Base-by-base conservation (phyloP, 1,140 invertebrate genomes). In the Drosophila lacteicornis region DNA sequence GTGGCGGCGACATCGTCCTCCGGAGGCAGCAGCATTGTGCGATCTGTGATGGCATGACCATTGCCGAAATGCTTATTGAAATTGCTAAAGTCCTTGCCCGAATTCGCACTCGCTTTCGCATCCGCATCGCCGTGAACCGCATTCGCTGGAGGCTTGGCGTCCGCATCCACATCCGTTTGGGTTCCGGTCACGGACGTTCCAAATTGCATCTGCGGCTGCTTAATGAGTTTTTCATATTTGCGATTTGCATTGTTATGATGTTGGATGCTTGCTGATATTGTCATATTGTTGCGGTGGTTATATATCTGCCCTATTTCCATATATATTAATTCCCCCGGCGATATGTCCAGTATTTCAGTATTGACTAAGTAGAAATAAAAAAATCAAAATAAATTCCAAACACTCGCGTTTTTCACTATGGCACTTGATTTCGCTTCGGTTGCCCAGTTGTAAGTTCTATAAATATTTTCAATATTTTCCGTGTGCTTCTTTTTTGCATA, bases 181-280 rank as follows among this genome's bases (percentile, higher is more conserved):
- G 82, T 85, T 56, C 59, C 82, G 79, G 79, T 86, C 70, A 79
- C 66, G 66, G 65, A 83, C 50, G 74, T 78, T 53, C 30, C 60
- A 25, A 70, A 68, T 59, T 91, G 80, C 82, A 82, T 67, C 76
- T 85, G 85, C 75, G 90, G 79, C 70, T 91, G 82, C 79, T 71
- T 90, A 90, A 90, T 91, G 83, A 91, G 90, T 80, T 85, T 87
- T 88, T 91, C 88, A 88, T 88, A 91, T 91, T 91, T 91, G 40
- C 84, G 77, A 84, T 82, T 91, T 79, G 60, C 76, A 75, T 80
- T 73, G 62, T 69, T 79, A 65, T 82, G 65, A 25, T 82, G 80
- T 50, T 71, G 71, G 38, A 51, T 19, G 70, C 46, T 59, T 15
- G 74, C 74, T 81, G 87, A 91, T 91, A 91, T 91, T 91, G 87